Percentiles rank a stretch among this genome's conserved stretches.
phyloP scores from a whole-genome alignment of 1,140 invertebrate genomes.

The Drosophila burlai region DNA sequence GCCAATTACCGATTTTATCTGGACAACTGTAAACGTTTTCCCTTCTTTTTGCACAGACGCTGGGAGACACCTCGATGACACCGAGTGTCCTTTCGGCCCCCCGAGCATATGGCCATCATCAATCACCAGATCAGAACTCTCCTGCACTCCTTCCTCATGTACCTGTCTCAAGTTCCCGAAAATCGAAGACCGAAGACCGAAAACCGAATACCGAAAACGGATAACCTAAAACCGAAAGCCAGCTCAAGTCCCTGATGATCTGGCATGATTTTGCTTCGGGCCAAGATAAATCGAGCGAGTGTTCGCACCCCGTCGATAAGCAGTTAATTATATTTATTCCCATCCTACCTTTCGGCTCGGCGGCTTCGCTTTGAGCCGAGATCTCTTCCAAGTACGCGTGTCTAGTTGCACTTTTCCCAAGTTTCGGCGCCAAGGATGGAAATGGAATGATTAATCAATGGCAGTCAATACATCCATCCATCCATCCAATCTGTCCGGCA shows the following conservation, averaged over 20 bases:
- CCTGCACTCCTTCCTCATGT: not conserved
- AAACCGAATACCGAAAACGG: not conserved
- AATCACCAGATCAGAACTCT: slow-evolving; percentile 48
- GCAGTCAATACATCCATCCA: slow-evolving; percentile 65
- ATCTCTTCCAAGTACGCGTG: slow-evolving; percentile 71
- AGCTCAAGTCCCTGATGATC: slow-evolving; percentile 32
- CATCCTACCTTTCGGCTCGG: slow-evolving; percentile 54
- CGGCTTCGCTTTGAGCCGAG: slow-evolving; percentile 60
- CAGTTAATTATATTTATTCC: slow-evolving; percentile 82
- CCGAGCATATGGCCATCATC: slow-evolving; percentile 64
- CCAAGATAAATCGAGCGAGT: slow-evolving; percentile 73
- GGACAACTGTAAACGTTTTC: slow-evolving; percentile 53
- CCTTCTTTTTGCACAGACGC: slow-evolving; percentile 25
- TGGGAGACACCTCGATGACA: slow-evolving; percentile 44
- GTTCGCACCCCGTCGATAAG: slow-evolving; percentile 81
- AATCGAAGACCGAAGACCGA: not conserved
- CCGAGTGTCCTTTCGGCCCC: slow-evolving; percentile 38
- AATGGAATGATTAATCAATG: slow-evolving; percentile 73
- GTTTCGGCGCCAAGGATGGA: slow-evolving; percentile 67
- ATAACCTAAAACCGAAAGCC: not conserved
- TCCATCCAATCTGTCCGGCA: slow-evolving; percentile 19
- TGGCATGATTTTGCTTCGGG: slow-evolving; percentile 59
- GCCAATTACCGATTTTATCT: slow-evolving; percentile 81
- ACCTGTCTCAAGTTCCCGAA: slow-evolving; percentile 45
- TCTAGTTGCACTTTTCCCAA: slow-evolving; percentile 74